A percentile compares a stretch with the other conserved stretches of the same genome.
phyloP scores from a whole-genome alignment of 2,797 vertebrate species.

The Glossophaga mutica region DNA sequence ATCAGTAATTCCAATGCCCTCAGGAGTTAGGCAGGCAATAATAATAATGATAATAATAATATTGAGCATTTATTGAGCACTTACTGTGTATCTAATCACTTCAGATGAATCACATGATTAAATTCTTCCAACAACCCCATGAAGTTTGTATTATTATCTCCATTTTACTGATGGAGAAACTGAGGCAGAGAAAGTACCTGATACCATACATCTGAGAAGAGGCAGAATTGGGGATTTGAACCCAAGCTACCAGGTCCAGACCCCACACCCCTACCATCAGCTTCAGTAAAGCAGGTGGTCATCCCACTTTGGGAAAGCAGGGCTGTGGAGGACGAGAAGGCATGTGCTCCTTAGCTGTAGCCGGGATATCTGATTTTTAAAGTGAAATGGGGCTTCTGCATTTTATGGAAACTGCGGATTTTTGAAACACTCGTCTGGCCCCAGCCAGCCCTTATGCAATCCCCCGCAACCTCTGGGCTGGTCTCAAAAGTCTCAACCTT shows the following conservation, averaged over 20 bases:
- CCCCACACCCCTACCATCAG: background rate
- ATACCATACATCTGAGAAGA: background rate
- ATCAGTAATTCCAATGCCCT: background rate
- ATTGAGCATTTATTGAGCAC: background rate
- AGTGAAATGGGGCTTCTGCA: background rate
- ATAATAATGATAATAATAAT: background rate
- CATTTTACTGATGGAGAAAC: background rate
- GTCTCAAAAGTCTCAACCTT: background rate
- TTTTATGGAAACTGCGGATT: background rate
- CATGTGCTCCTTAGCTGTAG: background rate
- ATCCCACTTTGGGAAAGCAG: background rate
- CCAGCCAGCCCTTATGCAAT: constrained; percentile 17
- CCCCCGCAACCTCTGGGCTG: background rate
- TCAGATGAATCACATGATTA: background rate
- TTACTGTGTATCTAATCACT: background rate
- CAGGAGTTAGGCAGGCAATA: background rate
- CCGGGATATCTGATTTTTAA: background rate
- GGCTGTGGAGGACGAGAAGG: background rate
- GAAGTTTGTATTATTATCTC: background rate
- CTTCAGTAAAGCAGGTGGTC: no score
- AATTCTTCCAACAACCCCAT: background rate
- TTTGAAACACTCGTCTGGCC: background rate
- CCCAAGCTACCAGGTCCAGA: background rate
- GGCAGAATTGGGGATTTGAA: background rate
- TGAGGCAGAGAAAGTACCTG: background rate